phyloP scores from a whole-genome alignment of 1,140 invertebrate species.

The Campoletis sonorensis region DNA sequence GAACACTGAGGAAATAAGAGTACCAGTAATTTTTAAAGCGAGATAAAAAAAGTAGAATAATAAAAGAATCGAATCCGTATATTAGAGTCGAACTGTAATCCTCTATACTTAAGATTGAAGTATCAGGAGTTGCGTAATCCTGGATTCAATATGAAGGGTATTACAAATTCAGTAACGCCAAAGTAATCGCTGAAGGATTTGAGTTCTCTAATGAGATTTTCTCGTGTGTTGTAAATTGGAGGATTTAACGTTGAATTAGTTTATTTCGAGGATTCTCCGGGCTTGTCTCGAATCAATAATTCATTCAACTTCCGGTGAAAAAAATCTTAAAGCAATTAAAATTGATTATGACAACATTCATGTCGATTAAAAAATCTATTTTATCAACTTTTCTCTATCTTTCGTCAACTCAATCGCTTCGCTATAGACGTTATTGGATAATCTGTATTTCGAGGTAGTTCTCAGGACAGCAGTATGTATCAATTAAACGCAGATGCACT shows the following conservation, averaged over 20 bases:
- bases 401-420: too few relatives aligned
- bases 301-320: too few relatives aligned
- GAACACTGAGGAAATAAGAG: too few relatives aligned
- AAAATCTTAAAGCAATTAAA: too few relatives aligned
- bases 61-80: conserved; percentile 14
- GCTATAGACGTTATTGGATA: neutral
- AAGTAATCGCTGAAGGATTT: conserved; percentile 30
- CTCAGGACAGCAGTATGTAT: conserved; percentile 27
- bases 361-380: too few relatives aligned
- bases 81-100: neutral
- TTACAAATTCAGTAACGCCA: neutral
- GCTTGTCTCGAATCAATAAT: neutral
- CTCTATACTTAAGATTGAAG: neutral
- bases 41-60: neutral
- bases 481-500: conserved; percentile 49
- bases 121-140: conserved; percentile 28
- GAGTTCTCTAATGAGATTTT: conserved; percentile 34
- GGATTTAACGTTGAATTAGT: conserved; percentile 32
- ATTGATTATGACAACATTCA: too few relatives aligned
- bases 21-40: neutral
- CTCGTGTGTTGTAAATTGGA: neutral
- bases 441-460: conserved; percentile 33
- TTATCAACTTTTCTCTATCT: too few relatives aligned
- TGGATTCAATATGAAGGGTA: neutral
- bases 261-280: neutral